These are phyloP conservation scores for Sebastes ruberrimus DNA, from an alignment of 2,797 vertebrate species.

Conservation along the genomic window DNA sequence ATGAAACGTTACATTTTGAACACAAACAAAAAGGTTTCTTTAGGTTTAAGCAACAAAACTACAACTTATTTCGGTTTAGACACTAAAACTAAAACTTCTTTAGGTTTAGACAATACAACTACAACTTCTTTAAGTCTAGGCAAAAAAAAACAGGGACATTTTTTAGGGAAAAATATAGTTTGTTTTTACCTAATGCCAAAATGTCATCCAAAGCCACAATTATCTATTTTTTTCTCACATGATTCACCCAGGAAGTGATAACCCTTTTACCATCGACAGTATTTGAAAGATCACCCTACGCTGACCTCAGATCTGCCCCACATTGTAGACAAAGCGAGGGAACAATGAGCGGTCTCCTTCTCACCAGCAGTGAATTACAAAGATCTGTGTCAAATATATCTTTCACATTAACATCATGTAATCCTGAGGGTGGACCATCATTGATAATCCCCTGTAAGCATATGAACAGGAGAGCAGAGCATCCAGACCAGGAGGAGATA, in stretches of 20 bases:
- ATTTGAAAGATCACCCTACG: not conserved
- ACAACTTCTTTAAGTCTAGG: too few species aligned
- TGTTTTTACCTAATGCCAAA: too few species aligned
- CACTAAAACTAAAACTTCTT: fast-evolving
- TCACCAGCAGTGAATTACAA: not conserved
- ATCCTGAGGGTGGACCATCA: not conserved
- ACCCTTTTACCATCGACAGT: not conserved
- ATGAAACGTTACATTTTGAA: too few species aligned
- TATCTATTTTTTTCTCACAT: not conserved
- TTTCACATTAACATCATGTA: constrained; percentile 10
- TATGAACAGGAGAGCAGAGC: not conserved
- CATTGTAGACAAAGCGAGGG: not conserved
- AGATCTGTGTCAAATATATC: not conserved
- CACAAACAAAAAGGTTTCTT: too few species aligned
- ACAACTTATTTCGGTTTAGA: fast-evolving
- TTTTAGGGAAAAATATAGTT: too few species aligned
- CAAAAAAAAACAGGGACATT: too few species aligned
- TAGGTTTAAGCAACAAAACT: too few species aligned
- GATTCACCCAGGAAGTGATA: not conserved
- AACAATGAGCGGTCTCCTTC: not conserved
- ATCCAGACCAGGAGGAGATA: not conserved
- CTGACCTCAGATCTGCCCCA: not conserved
- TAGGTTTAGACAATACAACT: too few species aligned
- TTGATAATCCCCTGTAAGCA: not conserved
- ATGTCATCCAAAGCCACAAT: not conserved